Evolutionary conservation across 1,140 invertebrate species (phyloP).

Genomic region (Helicoverpa zea): DNA sequence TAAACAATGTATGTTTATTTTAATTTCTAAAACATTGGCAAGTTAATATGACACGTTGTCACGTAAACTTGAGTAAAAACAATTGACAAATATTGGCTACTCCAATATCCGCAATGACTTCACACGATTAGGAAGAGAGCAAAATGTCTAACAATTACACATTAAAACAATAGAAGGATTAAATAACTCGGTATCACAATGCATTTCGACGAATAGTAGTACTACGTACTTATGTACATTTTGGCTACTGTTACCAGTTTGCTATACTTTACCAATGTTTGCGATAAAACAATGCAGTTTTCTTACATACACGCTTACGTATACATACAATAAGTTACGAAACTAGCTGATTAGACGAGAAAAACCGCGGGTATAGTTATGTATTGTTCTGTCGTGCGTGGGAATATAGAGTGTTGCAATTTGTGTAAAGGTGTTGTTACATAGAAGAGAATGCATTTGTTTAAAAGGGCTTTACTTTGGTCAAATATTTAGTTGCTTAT

Average conservation of each 20-base stretch:
- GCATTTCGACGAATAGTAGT: neutral
- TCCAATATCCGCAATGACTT: no score
- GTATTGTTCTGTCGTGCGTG: conserved; percentile 58
- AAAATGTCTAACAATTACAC: no score
- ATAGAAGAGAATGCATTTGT: neutral
- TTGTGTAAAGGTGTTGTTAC: neutral
- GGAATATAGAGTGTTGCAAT: conserved; percentile 48
- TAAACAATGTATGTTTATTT: no score
- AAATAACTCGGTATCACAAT: neutral
- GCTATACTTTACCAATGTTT: conserved; percentile 16
- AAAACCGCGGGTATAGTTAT: conserved; percentile 56
- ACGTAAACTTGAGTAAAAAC: no score
- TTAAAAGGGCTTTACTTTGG: no score
- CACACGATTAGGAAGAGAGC: no score
- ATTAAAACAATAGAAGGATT: neutral
- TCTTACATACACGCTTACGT: conserved; percentile 44
- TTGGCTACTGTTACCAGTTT: neutral
- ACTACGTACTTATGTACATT: neutral
- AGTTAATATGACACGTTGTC: no score
- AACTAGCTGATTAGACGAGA: conserved; percentile 62
- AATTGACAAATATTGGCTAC: no score
- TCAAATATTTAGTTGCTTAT: no score
- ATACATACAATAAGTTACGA: conserved; percentile 62
- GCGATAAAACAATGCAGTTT: conserved; percentile 53
- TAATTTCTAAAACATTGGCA: no score